Conservation (phyloP, 2,797 vertebrate species). For the Poecilia wingei region DNA sequence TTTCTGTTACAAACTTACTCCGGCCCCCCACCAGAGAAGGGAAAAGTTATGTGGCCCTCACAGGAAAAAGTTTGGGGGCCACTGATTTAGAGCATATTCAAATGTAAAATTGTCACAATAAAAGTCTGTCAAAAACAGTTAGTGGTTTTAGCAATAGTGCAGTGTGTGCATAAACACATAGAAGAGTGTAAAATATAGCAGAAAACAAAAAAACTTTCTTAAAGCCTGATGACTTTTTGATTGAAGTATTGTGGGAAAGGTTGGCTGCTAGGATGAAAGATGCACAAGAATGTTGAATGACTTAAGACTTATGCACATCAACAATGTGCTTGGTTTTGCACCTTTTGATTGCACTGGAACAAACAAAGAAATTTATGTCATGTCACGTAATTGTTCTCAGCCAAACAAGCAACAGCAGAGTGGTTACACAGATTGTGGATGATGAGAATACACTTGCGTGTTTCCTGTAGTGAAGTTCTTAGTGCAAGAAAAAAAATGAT, state of each 20-base stretch:
- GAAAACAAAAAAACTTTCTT: background rate
- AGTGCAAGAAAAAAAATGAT: background rate
- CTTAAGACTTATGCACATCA: background rate
- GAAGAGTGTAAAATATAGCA: background rate
- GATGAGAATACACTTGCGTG: conserved; percentile 14
- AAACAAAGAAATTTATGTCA: background rate
- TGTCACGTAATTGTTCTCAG: background rate
- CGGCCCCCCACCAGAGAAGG: too few species aligned
- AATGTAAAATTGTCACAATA: background rate
- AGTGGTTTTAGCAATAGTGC: background rate
- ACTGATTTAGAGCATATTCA: background rate
- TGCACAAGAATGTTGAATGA: background rate
- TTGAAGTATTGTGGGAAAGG: background rate
- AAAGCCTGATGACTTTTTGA: background rate
- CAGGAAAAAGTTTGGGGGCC: too few species aligned
- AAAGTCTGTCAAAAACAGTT: background rate
- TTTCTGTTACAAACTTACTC: too few species aligned
- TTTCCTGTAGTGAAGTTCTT: conserved; percentile 11
- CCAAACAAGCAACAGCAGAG: background rate
- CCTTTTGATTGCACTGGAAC: background rate
- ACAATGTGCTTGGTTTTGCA: background rate
- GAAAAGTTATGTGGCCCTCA: too few species aligned
- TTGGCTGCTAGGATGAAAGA: background rate
- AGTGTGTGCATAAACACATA: background rate
- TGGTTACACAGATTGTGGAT: conserved; percentile 22